These are phyloP conservation scores for Agonopterix arenella DNA, from an alignment of 2,888 invertebrate species.

Conservation along the genomic window DNA sequence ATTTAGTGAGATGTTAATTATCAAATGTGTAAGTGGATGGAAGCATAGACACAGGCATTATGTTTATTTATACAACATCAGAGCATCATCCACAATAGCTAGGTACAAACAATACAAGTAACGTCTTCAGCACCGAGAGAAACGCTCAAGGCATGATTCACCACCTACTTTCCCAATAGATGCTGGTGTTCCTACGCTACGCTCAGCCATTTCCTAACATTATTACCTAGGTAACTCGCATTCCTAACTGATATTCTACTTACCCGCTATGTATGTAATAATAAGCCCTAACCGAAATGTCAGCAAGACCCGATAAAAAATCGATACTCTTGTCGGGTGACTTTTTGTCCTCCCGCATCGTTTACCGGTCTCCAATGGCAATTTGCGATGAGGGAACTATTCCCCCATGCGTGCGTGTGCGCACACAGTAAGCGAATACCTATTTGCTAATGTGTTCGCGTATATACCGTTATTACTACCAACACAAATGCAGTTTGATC, in stretches of 20 bases:
- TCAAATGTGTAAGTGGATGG: too few relatives aligned
- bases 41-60: too few relatives aligned
- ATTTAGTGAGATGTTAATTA: too few relatives aligned
- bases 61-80: too few relatives aligned
- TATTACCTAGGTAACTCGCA: conserved; percentile 9
- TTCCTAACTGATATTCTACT: conserved; percentile 1
- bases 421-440: conserved; percentile 32
- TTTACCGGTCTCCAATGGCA: conserved; percentile 35
- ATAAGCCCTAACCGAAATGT: conserved; percentile 37
- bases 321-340: conserved; percentile 42
- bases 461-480: conserved; percentile 49
- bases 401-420: conserved; percentile 50
- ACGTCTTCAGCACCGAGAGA: conserved; percentile 31
- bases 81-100: too few relatives aligned
- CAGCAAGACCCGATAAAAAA: conserved; percentile 38
- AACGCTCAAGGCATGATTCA: conserved; percentile 42
- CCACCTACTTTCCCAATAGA: conserved; percentile 33
- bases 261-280: conserved; percentile 17
- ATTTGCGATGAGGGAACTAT: conserved; percentile 43
- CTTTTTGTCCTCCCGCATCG: conserved; percentile 52
- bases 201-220: conserved; percentile 24
- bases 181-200: conserved; percentile 16
- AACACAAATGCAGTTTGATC: conserved; percentile 42
- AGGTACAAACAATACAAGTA: conserved; percentile 11
- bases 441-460: conserved; percentile 42